phyloP scores from a whole-genome alignment of 2,888 invertebrate genomes.

The Lysandra coridon region DNA sequence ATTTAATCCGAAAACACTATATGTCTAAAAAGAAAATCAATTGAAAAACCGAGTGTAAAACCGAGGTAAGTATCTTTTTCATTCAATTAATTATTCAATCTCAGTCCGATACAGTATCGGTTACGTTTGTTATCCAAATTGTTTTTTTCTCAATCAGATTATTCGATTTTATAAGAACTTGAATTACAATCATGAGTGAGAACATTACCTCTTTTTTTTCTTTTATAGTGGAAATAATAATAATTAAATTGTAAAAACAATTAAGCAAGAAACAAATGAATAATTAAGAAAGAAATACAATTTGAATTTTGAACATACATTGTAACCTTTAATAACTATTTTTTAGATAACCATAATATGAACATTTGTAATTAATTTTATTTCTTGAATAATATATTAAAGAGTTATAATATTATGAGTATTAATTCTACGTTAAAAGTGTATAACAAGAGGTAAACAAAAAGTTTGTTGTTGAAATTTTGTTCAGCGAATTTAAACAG shows the following conservation, averaged over 20 bases:
- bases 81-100: not conserved
- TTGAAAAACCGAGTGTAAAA: not conserved
- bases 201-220: too few species aligned
- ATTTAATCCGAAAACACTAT: not conserved
- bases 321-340: too few species aligned
- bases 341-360: too few species aligned
- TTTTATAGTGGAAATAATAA: too few species aligned
- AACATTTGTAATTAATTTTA: too few species aligned
- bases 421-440: not conserved
- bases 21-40: not conserved
- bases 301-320: too few species aligned
- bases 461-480: not conserved
- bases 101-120: not conserved
- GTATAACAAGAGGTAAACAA: not conserved
- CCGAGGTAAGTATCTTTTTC: not conserved
- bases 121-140: not conserved
- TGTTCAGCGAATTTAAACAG: constrained; percentile 9
- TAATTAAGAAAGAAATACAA: too few species aligned
- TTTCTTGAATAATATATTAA: too few species aligned
- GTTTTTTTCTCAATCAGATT: not conserved
- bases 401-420: not conserved
- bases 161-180: not conserved
- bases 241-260: too few species aligned
- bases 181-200: not conserved
- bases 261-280: too few species aligned